Conservation (phyloP, 2,888 invertebrate species). For the Platycnemis pennipes region DNA sequence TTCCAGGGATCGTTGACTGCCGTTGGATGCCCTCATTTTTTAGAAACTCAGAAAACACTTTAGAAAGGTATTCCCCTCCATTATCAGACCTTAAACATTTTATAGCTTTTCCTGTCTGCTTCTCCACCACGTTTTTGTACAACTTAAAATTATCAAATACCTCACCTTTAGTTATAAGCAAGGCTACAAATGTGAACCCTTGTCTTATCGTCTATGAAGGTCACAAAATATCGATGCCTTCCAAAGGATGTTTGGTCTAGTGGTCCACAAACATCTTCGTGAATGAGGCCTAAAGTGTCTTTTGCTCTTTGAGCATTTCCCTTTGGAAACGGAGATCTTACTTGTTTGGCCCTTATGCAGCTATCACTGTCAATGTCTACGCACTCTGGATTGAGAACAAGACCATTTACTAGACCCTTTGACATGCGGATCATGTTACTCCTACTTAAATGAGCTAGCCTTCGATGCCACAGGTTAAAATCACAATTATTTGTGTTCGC, state of each 20-base stretch:
- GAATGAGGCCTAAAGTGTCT: neutral
- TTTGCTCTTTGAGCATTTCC: neutral
- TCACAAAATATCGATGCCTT: neutral
- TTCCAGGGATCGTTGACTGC: neutral
- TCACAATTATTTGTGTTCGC: neutral
- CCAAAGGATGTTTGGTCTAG: neutral
- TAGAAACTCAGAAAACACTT: neutral
- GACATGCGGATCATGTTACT: neutral
- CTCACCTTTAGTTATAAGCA: too few relatives aligned
- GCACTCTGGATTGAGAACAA: neutral
- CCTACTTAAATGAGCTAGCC: too few relatives aligned
- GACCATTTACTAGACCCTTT: neutral
- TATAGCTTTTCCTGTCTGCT: too few relatives aligned
- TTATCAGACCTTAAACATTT: too few relatives aligned
- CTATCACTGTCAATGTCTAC: neutral
- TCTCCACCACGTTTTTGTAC: too few relatives aligned
- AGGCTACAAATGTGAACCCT: too few relatives aligned
- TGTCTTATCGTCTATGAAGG: too few relatives aligned
- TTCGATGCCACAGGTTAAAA: neutral
- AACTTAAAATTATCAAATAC: too few relatives aligned
- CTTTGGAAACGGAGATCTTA: neutral
- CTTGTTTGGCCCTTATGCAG: neutral
- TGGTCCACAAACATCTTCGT: neutral
- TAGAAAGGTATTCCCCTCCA: neutral
- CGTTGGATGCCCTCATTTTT: neutral